A percentile compares a stretch with the other conserved stretches of the same genome.
These are phyloP conservation scores for Alaudala cheleensis DNA, from an alignment of 2,113 vertebrate genomes.

Conservation along the genomic window DNA sequence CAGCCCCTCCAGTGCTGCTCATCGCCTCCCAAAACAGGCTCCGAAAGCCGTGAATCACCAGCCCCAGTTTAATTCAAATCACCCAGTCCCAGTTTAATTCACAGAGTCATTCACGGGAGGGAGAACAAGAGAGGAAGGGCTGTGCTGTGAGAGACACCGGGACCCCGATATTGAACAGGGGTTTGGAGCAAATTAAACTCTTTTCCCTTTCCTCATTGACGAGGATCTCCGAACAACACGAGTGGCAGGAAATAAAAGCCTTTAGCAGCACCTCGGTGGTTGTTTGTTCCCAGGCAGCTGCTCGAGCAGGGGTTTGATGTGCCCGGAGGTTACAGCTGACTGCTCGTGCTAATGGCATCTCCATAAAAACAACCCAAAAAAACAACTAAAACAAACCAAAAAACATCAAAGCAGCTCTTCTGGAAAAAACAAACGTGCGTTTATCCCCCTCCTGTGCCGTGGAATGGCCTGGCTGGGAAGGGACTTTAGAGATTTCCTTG, in stretches of 20 bases:
- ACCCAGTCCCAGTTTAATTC: conserved; percentile 57
- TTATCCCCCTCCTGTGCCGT: background rate
- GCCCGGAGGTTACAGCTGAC: background rate
- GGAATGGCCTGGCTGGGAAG: background rate
- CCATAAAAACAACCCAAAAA: background rate
- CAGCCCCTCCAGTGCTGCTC: background rate
- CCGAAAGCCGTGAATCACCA: background rate
- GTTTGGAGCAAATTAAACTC: background rate
- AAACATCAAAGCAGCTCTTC: background rate
- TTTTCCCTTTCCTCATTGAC: background rate
- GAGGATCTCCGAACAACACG: background rate
- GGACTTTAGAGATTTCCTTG: rapidly evolving
- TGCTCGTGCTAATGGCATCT: background rate
- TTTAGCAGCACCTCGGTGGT: background rate
- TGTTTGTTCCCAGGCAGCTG: background rate
- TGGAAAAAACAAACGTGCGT: background rate
- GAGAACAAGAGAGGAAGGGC: conserved; percentile 8
- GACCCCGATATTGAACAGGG: background rate
- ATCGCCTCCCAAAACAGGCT: background rate
- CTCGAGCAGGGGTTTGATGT: background rate
- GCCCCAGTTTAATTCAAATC: too few relatives aligned
- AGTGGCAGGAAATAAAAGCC: background rate
- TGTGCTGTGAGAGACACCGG: background rate
- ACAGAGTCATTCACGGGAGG: conserved; percentile 23
- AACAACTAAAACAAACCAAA: background rate